These are phyloP conservation scores for Atopsyche davidsoni DNA, from an alignment of 1,140 invertebrate species.

Conservation along the genomic window DNA sequence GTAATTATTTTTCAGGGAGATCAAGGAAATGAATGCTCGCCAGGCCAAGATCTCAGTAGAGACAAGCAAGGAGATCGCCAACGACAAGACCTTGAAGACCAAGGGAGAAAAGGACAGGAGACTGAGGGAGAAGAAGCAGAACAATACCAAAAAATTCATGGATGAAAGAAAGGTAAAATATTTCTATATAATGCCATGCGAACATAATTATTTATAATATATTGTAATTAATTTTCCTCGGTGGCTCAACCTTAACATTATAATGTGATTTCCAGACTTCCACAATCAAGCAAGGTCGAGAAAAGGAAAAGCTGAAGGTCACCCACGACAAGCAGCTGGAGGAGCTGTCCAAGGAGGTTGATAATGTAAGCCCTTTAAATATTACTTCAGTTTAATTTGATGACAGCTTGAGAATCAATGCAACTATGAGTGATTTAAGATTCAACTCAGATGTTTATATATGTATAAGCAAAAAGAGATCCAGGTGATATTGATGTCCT, in stretches of 20 bases:
- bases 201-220: not conserved
- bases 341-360: constrained; percentile 83
- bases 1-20: constrained; percentile 58
- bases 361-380: constrained; percentile 72
- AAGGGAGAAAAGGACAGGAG: constrained; percentile 94
- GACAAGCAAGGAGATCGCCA: constrained; percentile 89
- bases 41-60: constrained; percentile 97
- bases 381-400: too few species aligned
- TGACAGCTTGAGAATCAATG: too few species aligned
- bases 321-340: constrained; percentile 90
- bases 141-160: constrained; percentile 98
- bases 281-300: constrained; percentile 85
- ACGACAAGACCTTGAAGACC: constrained; percentile 94
- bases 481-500: too few species aligned
- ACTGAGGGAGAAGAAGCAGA: constrained; percentile 93
- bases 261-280: constrained; percentile 50
- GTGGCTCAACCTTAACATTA: constrained; percentile 13
- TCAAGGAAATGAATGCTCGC: constrained; percentile 91
- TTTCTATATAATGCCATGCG: too few species aligned
- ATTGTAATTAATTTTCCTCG: constrained; percentile 10
- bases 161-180: constrained; percentile 89
- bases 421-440: too few species aligned
- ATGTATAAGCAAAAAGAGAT: too few species aligned
- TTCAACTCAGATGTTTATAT: too few species aligned
- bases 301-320: constrained; percentile 89